These are phyloP conservation scores for Urophycis tenuis DNA, from an alignment of 2,797 vertebrate species.

Conservation along the genomic window DNA sequence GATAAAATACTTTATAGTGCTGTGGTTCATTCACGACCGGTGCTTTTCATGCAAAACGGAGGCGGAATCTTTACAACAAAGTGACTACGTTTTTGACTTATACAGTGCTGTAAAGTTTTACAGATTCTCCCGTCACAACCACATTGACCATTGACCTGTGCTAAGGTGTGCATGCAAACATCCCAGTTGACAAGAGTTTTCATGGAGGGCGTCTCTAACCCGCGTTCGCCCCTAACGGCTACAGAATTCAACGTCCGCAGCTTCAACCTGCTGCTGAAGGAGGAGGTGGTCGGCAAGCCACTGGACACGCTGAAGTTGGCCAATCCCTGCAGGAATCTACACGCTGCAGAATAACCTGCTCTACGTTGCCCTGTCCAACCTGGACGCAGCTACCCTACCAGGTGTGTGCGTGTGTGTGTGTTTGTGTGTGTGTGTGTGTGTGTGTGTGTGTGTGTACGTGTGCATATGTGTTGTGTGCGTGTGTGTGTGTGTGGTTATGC, in stretches of 20 bases:
- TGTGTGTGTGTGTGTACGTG: conserved; percentile 6
- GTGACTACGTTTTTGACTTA: background rate
- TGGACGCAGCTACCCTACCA: conserved; percentile 97
- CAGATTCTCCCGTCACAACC: background rate
- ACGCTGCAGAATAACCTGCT: conserved; percentile 98
- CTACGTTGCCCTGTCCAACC: conserved; percentile 92
- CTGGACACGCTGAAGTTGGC: conserved; percentile 89
- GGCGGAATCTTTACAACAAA: background rate
- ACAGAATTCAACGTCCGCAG: conserved; percentile 80
- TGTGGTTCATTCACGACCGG: too few relatives aligned
- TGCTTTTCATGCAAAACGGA: too few relatives aligned
- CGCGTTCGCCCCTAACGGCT: conserved; percentile 35
- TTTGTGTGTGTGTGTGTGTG: conserved; percentile 51
- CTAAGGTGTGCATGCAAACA: background rate
- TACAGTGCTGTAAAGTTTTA: background rate
- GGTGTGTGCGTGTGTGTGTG: conserved; percentile 58
- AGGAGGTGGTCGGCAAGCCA: conserved; percentile 88
- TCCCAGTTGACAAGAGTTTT: background rate
- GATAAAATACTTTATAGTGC: too few relatives aligned
- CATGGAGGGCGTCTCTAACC: background rate
- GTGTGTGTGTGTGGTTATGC: conserved; percentile 8
- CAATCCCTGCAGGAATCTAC: conserved; percentile 92
- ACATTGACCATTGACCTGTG: background rate
- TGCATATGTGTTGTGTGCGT: conserved; percentile 51
- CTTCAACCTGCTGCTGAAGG: conserved; percentile 77